Conservation (phyloP, 2,797 vertebrate genomes). For the Anomalospiza imberbis region DNA sequence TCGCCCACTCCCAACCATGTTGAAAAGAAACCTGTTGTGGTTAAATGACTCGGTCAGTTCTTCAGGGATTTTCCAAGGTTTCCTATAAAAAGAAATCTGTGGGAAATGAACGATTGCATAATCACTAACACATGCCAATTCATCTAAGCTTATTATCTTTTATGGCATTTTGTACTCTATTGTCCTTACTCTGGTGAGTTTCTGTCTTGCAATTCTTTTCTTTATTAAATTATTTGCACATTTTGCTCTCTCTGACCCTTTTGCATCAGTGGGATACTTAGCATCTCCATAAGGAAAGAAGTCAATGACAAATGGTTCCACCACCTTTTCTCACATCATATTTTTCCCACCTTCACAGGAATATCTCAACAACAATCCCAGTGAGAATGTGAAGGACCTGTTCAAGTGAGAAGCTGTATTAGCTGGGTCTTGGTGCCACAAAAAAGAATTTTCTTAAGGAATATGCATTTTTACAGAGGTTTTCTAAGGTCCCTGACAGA, state of each 20-base stretch:
- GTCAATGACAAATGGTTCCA: background rate
- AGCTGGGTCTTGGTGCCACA: background rate
- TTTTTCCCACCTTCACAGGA: conserved; percentile 22
- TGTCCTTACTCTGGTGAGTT: conserved; percentile 61
- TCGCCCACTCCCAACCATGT: conserved; percentile 69
- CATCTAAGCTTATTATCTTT: conserved; percentile 74
- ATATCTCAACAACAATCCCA: background rate
- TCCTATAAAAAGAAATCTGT: conserved; percentile 80
- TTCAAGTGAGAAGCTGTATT: background rate
- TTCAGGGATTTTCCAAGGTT: conserved; percentile 78
- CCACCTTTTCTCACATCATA: background rate
- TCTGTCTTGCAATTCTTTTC: conserved; percentile 49
- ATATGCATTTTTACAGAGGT: background rate
- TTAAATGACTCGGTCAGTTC: conserved; percentile 75
- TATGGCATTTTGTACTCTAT: conserved; percentile 64
- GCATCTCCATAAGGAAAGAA: background rate
- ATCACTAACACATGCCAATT: conserved; percentile 79
- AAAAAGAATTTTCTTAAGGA: background rate
- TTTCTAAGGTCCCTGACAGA: background rate
- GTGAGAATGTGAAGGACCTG: background rate
- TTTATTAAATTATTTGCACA: conserved; percentile 54
- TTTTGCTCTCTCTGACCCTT: background rate
- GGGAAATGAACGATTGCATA: conserved; percentile 79
- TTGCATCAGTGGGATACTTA: background rate
- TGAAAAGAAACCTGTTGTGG: conserved; percentile 80